phyloP scores from a whole-genome alignment of 1,140 invertebrate genomes.

The Chironomus striatipennis region DNA sequence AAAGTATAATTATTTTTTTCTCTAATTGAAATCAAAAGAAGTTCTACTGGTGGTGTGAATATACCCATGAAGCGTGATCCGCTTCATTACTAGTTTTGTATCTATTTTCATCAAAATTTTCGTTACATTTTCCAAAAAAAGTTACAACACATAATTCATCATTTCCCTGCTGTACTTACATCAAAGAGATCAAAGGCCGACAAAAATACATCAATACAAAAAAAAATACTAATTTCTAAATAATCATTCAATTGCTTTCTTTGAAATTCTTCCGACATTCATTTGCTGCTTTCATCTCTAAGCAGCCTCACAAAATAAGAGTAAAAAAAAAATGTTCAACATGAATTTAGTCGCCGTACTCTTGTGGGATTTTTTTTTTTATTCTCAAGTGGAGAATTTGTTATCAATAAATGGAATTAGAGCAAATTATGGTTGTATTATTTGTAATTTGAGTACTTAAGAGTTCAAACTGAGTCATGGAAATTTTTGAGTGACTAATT shows the following conservation, averaged over 20 bases:
- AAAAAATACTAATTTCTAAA: conserved; percentile 2
- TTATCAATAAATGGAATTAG: conserved; percentile 2
- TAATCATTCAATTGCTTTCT: background rate
- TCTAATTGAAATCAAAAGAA: no score
- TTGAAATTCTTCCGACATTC: background rate
- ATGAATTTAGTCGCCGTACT: background rate
- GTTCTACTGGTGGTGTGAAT: no score
- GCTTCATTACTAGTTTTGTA: no score
- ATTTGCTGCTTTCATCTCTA: background rate
- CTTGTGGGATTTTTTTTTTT: background rate
- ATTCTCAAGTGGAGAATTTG: background rate
- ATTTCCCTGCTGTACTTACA: no score
- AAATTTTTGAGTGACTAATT: background rate
- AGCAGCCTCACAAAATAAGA: background rate
- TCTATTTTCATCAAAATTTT: no score
- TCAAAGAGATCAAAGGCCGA: background rate
- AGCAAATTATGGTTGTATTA: background rate
- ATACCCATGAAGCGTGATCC: no score
- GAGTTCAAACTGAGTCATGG: background rate
- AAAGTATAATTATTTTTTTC: no score
- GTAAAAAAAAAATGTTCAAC: background rate
- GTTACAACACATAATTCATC: no score
- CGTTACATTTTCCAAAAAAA: no score
- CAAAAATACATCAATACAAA: background rate
- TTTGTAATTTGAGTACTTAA: background rate